A percentile compares a stretch with the other conserved stretches of the same genome.
These are phyloP conservation scores for Paraescarpia echinospica DNA, from an alignment of 1,140 invertebrate genomes.

Conservation along the genomic window DNA sequence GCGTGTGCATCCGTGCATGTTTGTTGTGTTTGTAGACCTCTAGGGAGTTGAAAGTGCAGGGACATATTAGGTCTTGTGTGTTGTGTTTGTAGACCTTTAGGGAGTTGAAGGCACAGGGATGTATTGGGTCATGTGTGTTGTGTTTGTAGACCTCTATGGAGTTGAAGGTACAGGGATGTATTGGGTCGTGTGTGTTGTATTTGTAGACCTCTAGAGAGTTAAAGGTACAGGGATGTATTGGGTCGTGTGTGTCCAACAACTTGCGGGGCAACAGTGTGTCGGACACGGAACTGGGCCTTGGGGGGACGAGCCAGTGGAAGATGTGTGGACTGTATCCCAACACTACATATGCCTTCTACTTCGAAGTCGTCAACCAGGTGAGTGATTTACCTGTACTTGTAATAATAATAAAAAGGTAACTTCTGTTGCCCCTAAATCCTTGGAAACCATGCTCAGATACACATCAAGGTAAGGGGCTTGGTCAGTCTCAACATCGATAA, in stretches of 20 bases:
- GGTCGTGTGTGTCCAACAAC: slow-evolving; percentile 91
- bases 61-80: slow-evolving; percentile 89
- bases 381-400: not conserved
- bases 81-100: slow-evolving; percentile 62
- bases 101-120: slow-evolving; percentile 79
- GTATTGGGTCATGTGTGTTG: slow-evolving; percentile 82
- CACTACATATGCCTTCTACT: slow-evolving; percentile 91
- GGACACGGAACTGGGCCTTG: slow-evolving; percentile 91
- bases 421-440: no score
- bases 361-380: slow-evolving; percentile 93
- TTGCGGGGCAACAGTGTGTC: slow-evolving; percentile 86
- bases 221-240: slow-evolving; percentile 89
- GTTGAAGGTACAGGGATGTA: slow-evolving; percentile 82
- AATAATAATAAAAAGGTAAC: no score
- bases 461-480: no score
- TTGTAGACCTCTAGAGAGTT: slow-evolving; percentile 66
- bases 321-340: slow-evolving; percentile 92
- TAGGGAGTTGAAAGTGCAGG: slow-evolving; percentile 73
- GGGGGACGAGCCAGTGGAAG: slow-evolving; percentile 98
- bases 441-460: no score
- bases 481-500: no score
- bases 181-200: slow-evolving; percentile 65
- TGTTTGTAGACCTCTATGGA: slow-evolving; percentile 65
- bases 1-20: no score
- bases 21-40: slow-evolving; percentile 63